Conservation (phyloP, 1,140 invertebrate species). For the Oryzaephilus surinamensis region DNA sequence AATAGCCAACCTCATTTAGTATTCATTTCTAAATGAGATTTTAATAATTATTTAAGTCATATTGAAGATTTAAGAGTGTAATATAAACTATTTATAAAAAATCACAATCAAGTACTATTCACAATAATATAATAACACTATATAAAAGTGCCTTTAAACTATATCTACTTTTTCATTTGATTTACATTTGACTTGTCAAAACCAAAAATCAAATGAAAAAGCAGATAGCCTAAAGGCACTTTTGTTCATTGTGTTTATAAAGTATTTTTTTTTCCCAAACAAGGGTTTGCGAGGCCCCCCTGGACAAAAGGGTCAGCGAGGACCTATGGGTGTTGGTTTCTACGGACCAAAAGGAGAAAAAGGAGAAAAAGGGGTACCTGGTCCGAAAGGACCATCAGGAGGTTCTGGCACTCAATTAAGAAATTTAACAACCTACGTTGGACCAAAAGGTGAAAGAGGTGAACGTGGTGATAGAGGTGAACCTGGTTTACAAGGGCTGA, state of each 20-base stretch:
- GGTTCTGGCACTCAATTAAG: conserved; percentile 5
- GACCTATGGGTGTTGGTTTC: conserved; percentile 50
- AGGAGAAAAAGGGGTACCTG: conserved; percentile 46
- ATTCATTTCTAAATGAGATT: no score
- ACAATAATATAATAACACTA: no score
- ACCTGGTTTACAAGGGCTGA: conserved; percentile 40
- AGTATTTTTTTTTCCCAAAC: not conserved
- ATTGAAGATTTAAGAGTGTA: no score
- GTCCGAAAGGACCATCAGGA: conserved; percentile 45
- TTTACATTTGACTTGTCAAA: no score
- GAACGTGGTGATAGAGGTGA: conserved; percentile 37
- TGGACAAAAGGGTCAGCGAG: conserved; percentile 65
- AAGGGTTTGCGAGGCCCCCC: conserved; percentile 48
- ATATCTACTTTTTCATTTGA: not conserved
- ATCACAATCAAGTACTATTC: no score
- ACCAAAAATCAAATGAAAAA: no score
- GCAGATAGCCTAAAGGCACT: no score
- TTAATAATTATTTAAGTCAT: no score
- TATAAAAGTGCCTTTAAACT: not conserved
- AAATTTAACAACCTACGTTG: conserved; percentile 26
- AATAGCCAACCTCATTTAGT: no score
- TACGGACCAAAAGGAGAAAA: conserved; percentile 62
- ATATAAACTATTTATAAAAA: no score
- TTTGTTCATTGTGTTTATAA: no score
- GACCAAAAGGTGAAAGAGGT: conserved; percentile 38